A percentile compares a stretch with the other conserved stretches of the same genome.
Evolutionary conservation across 2,113 vertebrate genomes (phyloP).

Genomic region (Megalops atlanticus): DNA sequence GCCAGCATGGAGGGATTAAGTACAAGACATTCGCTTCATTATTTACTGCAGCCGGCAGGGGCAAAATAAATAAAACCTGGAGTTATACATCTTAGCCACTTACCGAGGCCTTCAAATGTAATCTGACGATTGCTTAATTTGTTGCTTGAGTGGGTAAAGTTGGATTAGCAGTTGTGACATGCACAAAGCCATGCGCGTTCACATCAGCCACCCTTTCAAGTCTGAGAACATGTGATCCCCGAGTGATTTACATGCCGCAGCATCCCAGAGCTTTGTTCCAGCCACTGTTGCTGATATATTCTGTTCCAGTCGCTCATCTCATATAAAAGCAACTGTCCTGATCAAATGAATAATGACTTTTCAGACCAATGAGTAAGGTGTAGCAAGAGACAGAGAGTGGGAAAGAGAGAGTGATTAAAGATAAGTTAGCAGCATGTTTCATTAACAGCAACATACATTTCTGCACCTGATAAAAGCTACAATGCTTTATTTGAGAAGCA

Average conservation of each 20-base stretch:
- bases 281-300: slow-evolving; percentile 12
- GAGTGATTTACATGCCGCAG: slow-evolving; percentile 20
- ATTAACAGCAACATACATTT: no score
- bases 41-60: background rate
- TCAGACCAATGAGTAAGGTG: background rate
- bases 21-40: background rate
- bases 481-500: no score
- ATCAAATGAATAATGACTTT: slow-evolving; percentile 26
- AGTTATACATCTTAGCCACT: slow-evolving; percentile 12
- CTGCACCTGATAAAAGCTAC: no score
- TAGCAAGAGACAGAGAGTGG: background rate
- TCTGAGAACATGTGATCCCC: slow-evolving; percentile 7
- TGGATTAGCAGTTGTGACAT: slow-evolving; percentile 22
- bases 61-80: slow-evolving; percentile 7
- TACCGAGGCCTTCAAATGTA: slow-evolving; percentile 20
- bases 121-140: slow-evolving; percentile 15
- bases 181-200: background rate
- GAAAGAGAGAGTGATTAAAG: background rate
- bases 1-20: background rate
- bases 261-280: slow-evolving; percentile 12
- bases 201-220: slow-evolving; percentile 12
- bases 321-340: slow-evolving; percentile 10
- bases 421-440: background rate
- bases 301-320: slow-evolving; percentile 16
- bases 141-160: slow-evolving; percentile 6